Base-by-base conservation (phyloP, 2,797 vertebrate species). In the Pterois miles region DNA sequence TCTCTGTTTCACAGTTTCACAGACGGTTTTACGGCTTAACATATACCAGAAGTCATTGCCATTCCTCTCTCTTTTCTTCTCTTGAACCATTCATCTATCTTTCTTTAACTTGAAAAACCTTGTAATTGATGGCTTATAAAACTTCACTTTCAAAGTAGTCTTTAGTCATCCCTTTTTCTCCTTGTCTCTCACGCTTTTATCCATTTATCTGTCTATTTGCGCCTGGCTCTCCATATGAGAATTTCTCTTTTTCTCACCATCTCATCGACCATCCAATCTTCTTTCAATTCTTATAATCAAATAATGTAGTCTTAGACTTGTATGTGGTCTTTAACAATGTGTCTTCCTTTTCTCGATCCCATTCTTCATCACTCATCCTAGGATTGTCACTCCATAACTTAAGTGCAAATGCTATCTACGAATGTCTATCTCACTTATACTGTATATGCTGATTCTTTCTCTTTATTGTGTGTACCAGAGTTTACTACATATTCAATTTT, bases 81-180 rank as follows among this genome's bases (percentile, higher is more conserved):
- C 31, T 62, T 29, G n/a, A 71, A 73, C 56, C 65, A 57, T 78
- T 80, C 84, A 82, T 90, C 71, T 67, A 76, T 87, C 74, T 69
- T 74, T 74, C 65, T 79, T 78, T 68, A 85, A 85, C 82, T 62
- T 75, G 27, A 85, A 91, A 86, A 78, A 84, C 77, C 71, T 81
- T 83, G 64, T 69, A 78, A 87, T 59, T 18, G 74, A 87, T 77
- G 23, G 78, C 76, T 76, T 75, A 62, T 70, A 72, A 85, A 86
- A 80, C 80, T 63, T 77, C 46, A 54, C 83, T 83, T 83, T 85
- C 64, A 87, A 89, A 81, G 73, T 67, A 29, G 59, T 66, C 69
- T 75, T 69, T 29, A 13, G 20, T 71, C 64, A 52, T 82, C 57
- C 50, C 12, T 54, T 71, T 71, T 67, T 60, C 65, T 71, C 70